Evolutionary conservation across 2,888 invertebrate genomes (phyloP), one percentile per base, ranked within the genome.

Genomic region (Coecobrya sp.): DNA sequence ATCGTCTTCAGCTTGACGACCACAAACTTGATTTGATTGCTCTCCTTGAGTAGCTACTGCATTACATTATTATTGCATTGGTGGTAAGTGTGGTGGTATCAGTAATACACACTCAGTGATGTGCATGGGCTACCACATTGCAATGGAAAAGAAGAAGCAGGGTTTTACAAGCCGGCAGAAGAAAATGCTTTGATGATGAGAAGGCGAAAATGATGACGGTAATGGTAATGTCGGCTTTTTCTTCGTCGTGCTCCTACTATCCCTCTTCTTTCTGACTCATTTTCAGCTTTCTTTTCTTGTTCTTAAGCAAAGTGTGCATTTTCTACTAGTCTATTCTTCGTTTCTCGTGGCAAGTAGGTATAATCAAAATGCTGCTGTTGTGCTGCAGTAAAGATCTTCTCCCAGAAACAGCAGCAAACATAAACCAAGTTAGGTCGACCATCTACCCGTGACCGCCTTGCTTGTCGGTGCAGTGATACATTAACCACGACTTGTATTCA

Each of bases 21-120:
- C 87, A 84, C 87, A 84, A 73, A 84, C 84, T 87, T 87, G 87
- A 92, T 87, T 92, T 92, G 86, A 86, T 86, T 91, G 84, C 70
- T 73, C 79, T 81, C 45, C 52, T 68, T 59, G 52, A 27, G 59
- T 22, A 22, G 36, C 70, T 30, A 36, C 70, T 70, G 36, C 30
- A 70, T 70, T 36, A 19, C 65, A 70, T 70, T 70, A 16, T 36
- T 70, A n/a, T 70, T 36, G 36, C n/a, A 70, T 36, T 11, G 16
- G 27, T 27, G 11, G 27, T 25, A 65, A 65, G 11, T 27, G 2
- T 65, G 11, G 65, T 10, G 27, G 4, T 65, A 27, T 36, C 36
- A 36, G 36, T 36, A 36, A 36, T 36, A 36, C 36, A 36, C 36
- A 36, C 36, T 4, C 36, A 62, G 10, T 4, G 27, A 27, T 65